Evolutionary conservation across 1,140 invertebrate genomes (phyloP).

Genomic region (Pachypeltis micranthus): DNA sequence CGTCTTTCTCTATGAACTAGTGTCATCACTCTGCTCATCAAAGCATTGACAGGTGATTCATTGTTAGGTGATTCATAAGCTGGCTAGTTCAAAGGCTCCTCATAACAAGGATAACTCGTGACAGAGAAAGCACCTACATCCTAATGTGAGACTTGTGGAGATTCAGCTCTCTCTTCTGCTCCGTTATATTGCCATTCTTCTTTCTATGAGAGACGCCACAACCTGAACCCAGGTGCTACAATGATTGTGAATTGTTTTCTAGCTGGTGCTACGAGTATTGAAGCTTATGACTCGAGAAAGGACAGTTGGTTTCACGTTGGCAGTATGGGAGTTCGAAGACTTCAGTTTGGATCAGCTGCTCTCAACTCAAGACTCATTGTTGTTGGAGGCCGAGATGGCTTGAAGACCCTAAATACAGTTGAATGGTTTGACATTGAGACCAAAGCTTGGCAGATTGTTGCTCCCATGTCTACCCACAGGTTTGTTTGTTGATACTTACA

Average conservation of each 20-base stretch:
- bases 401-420: constrained; percentile 82
- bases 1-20: too few species aligned
- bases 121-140: too few species aligned
- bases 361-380: constrained; percentile 71
- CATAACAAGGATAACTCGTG: too few species aligned
- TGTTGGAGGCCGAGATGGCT: constrained; percentile 82
- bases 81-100: too few species aligned
- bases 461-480: constrained; percentile 77
- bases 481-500: background rate
- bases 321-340: constrained; percentile 64
- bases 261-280: constrained; percentile 70
- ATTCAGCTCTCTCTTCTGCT: too few species aligned
- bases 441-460: constrained; percentile 63
- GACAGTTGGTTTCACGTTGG: constrained; percentile 67
- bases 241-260: constrained; percentile 18
- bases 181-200: too few species aligned
- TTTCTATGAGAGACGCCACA: too few species aligned
- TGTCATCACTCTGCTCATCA: too few species aligned
- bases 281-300: constrained; percentile 73
- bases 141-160: too few species aligned
- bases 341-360: constrained; percentile 84
- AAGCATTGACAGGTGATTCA: too few species aligned
- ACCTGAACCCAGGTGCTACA: too few species aligned
- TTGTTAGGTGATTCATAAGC: too few species aligned
- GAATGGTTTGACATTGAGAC: constrained; percentile 72